These are phyloP conservation scores for Sclerodermus sp. DNA, from an alignment of 2,888 invertebrate species.

Conservation along the genomic window DNA sequence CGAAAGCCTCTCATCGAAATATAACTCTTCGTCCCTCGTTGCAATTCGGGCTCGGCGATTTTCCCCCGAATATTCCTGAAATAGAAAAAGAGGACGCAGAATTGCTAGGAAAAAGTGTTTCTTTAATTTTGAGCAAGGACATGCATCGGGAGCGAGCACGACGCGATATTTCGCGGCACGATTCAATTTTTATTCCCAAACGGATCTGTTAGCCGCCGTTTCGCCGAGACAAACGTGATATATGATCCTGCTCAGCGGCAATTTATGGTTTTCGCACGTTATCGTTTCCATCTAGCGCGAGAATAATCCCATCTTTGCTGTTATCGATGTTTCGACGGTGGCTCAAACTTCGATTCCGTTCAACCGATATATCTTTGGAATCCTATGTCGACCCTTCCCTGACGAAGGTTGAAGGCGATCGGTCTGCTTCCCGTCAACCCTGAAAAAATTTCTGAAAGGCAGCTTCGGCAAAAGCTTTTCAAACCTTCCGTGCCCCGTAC, in stretches of 20 bases:
- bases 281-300: constrained; percentile 19
- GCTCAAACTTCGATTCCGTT: constrained; percentile 16
- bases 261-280: constrained; percentile 28
- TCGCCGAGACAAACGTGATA: constrained; percentile 14
- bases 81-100: no score
- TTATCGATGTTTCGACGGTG: constrained; percentile 19
- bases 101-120: no score
- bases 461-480: no score
- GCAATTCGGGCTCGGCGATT: no score
- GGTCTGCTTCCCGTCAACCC: background rate
- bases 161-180: constrained; percentile 13
- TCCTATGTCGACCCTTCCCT: constrained; percentile 12
- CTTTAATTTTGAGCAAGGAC: no score
- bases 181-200: constrained; percentile 26
- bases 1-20: no score
- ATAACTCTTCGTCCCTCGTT: no score
- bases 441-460: no score
- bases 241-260: constrained; percentile 9
- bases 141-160: no score
- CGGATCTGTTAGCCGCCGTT: constrained; percentile 17
- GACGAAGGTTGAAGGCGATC: constrained; percentile 12
- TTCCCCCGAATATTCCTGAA: no score
- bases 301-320: constrained; percentile 25
- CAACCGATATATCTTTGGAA: constrained; percentile 14
- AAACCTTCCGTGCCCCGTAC: no score